Conservation (phyloP, 2,797 vertebrate species). For the Phalanger gymnotis region DNA sequence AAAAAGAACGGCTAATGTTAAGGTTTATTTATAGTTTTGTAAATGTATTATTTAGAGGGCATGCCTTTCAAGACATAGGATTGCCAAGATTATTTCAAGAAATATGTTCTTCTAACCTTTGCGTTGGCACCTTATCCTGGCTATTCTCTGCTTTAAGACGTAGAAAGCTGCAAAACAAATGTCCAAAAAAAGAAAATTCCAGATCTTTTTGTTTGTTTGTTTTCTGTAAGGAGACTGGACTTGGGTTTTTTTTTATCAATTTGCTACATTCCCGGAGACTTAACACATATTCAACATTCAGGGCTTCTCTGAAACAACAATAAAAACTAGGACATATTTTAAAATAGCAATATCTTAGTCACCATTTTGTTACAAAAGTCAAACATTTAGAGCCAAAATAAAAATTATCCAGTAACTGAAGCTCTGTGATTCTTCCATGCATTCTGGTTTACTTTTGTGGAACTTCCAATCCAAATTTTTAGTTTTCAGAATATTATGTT, state of each 20-base stretch:
- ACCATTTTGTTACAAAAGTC: conserved; percentile 78
- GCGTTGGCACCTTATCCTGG: conserved; percentile 97
- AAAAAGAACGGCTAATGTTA: conserved; percentile 65
- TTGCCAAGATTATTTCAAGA: conserved; percentile 93
- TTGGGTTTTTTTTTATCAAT: conserved; percentile 88
- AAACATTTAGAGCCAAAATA: conserved; percentile 78
- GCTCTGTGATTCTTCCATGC: conserved; percentile 83
- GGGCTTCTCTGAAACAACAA: conserved; percentile 87
- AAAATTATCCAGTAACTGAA: conserved; percentile 76
- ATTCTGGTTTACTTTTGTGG: conserved; percentile 62
- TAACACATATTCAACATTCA: conserved; percentile 86
- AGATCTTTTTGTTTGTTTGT: conserved; percentile 84
- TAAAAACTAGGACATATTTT: conserved; percentile 86
- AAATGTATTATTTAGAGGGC: conserved; percentile 85
- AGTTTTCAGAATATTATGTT: conserved; percentile 73
- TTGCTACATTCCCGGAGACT: conserved; percentile 89
- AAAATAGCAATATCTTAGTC: conserved; percentile 84
- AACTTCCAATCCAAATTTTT: conserved; percentile 63
- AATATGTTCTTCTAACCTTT: conserved; percentile 98
- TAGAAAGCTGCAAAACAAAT: conserved; percentile 99
- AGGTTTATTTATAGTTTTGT: conserved; percentile 55
- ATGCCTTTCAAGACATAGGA: conserved; percentile 85
- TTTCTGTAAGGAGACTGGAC: conserved; percentile 88
- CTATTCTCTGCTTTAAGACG: conserved; percentile 98
- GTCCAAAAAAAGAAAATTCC: conserved; percentile 93